Evolutionary conservation across 1,140 invertebrate genomes (phyloP).

Genomic region (Drosophila navojoa): DNA sequence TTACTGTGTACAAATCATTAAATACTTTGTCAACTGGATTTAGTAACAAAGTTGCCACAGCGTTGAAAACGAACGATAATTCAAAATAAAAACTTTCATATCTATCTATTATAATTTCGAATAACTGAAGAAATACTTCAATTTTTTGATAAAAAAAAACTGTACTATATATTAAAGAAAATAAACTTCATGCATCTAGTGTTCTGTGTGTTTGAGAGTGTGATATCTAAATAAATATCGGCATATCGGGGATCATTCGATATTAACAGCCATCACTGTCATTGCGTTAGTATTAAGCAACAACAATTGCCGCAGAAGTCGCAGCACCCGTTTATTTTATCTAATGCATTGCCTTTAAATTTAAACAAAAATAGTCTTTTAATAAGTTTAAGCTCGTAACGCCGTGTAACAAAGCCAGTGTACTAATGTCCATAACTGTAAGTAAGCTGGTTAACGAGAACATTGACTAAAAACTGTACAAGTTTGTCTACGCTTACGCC

Average conservation of each 20-base stretch:
- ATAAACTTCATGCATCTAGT: neutral
- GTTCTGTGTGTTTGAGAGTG: neutral
- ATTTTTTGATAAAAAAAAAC: too few species aligned
- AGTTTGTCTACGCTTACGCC: conserved; percentile 55
- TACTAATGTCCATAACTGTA: conserved; percentile 83
- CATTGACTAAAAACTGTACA: conserved; percentile 10
- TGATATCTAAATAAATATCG: conserved; percentile 16
- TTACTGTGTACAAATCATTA: neutral
- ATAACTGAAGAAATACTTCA: too few species aligned
- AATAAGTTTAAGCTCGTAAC: conserved; percentile 54
- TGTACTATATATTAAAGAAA: too few species aligned
- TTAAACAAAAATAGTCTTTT: conserved; percentile 43
- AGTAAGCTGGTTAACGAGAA: conserved; percentile 38
- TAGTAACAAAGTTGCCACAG: neutral
- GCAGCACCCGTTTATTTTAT: conserved; percentile 62
- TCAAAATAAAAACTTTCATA: neutral
- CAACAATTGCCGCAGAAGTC: conserved; percentile 57
- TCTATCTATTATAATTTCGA: too few species aligned
- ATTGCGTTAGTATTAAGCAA: conserved; percentile 63
- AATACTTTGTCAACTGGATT: neutral
- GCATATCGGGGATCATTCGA: conserved; percentile 1
- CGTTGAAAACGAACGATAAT: neutral
- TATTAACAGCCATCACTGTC: conserved; percentile 8
- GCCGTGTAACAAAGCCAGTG: conserved; percentile 62
- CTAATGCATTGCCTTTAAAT: conserved; percentile 55